A percentile compares a stretch with the other conserved stretches of the same genome.
phyloP scores from a whole-genome alignment of 2,113 vertebrate genomes.

The Bostrychus sinensis region DNA sequence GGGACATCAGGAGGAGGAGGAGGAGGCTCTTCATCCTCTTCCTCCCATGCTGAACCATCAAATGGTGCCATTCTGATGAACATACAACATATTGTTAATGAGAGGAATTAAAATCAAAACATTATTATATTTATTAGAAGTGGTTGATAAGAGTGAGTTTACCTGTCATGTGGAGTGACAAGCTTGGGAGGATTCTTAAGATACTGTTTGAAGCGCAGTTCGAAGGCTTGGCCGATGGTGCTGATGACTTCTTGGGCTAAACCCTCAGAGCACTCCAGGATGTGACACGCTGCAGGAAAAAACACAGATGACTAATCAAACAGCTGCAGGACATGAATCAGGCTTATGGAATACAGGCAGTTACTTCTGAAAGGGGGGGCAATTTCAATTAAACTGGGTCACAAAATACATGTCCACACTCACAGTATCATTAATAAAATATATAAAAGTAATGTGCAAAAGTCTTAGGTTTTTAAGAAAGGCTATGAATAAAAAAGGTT shows the following conservation, averaged over 20 bases:
- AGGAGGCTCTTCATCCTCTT: slow-evolving; percentile 87
- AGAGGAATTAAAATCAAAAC: background rate
- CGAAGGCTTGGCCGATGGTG: slow-evolving; percentile 97
- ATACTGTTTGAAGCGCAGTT: slow-evolving; percentile 98
- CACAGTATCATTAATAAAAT: too few species aligned
- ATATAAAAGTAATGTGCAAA: too few species aligned
- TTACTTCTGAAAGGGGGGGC: background rate
- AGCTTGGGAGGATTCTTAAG: slow-evolving; percentile 97
- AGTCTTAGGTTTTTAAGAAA: too few species aligned
- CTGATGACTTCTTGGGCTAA: slow-evolving; percentile 98
- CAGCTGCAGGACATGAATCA: slow-evolving; percentile 7
- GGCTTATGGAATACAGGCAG: background rate
- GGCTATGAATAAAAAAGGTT: too few species aligned
- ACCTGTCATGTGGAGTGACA: slow-evolving; percentile 97
- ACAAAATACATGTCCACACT: slow-evolving; percentile 2
- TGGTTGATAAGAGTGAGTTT: background rate
- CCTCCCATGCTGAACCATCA: slow-evolving; percentile 96
- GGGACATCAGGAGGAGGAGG: slow-evolving; percentile 88
- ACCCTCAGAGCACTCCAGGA: slow-evolving; percentile 95
- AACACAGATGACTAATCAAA: slow-evolving; percentile 11
- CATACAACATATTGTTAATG: background rate
- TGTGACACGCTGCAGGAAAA: slow-evolving; percentile 87
- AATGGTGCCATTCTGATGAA: slow-evolving; percentile 92
- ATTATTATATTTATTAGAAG: background rate
- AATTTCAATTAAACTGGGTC: background rate